Percentiles rank a stretch among this genome's conserved stretches.
phyloP scores from a whole-genome alignment of 2,797 vertebrate genomes.

The Chaenodraco wilsoni region DNA sequence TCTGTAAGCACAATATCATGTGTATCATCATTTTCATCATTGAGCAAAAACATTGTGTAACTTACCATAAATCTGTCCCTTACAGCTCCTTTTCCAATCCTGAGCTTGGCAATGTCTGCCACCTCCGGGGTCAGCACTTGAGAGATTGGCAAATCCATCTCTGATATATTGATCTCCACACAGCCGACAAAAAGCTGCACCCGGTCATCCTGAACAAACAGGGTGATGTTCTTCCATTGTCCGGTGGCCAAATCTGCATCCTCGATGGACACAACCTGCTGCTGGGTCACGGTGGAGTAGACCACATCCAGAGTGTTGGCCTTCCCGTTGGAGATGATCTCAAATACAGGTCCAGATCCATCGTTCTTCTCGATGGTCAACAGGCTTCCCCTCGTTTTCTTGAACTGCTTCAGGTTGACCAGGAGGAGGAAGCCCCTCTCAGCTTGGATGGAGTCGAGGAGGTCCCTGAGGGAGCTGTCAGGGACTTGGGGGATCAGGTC shows the following conservation, averaged over 20 bases:
- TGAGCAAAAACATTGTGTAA: neutral
- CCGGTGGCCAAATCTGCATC: conserved; percentile 90
- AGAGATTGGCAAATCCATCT: conserved; percentile 92
- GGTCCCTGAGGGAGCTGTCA: conserved; percentile 91
- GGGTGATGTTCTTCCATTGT: conserved; percentile 96
- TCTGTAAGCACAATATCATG: neutral
- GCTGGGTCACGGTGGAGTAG: conserved; percentile 86
- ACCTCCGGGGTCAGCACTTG: conserved; percentile 89
- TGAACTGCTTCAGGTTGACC: conserved; percentile 92
- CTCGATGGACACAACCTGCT: conserved; percentile 91
- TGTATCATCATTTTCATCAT: neutral
- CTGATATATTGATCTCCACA: conserved; percentile 91
- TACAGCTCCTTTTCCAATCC: conserved; percentile 91
- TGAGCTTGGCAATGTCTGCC: conserved; percentile 86
- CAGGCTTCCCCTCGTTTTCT: conserved; percentile 89
- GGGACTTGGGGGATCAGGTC: conserved; percentile 91
- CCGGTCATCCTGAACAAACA: conserved; percentile 94
- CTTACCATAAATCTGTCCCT: conserved; percentile 93
- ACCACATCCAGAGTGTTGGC: conserved; percentile 93
- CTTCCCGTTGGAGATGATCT: conserved; percentile 93
- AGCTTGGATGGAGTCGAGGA: conserved; percentile 91
- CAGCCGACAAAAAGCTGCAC: conserved; percentile 95
- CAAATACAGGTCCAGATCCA: conserved; percentile 90
- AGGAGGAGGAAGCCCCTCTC: conserved; percentile 96
- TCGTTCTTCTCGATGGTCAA: conserved; percentile 91